phyloP scores from a whole-genome alignment of 2,113 vertebrate species.

The Ophthalmolycus amberensis region DNA sequence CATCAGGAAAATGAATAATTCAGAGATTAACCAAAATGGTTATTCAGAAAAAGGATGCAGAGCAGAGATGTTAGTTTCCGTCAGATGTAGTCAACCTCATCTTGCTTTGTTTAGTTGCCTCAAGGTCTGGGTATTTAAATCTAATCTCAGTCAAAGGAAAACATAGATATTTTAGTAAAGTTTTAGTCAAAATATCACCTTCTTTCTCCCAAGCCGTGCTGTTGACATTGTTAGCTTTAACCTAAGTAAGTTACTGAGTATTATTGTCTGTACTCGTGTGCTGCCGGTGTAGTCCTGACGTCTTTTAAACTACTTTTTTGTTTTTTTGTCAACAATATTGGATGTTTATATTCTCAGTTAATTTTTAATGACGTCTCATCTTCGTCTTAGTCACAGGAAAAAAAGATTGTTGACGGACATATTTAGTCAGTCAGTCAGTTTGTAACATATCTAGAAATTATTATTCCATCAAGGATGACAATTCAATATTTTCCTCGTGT shows the following conservation, averaged over 20 bases:
- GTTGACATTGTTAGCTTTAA: background rate
- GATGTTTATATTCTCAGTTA: too few relatives aligned
- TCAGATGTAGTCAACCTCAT: background rate
- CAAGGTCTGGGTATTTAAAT: background rate
- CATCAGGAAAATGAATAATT: background rate
- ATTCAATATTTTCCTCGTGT: background rate
- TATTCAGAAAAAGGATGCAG: background rate
- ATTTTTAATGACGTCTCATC: too few relatives aligned
- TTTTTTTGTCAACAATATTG: too few relatives aligned
- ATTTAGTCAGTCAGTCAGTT: background rate
- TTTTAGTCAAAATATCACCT: background rate
- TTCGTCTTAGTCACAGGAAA: background rate
- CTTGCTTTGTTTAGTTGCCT: background rate
- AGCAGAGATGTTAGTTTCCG: background rate
- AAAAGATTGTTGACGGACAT: background rate
- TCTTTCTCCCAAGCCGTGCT: background rate
- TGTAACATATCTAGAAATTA: background rate
- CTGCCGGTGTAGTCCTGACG: too few relatives aligned
- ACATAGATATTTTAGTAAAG: background rate
- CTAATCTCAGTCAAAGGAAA: background rate
- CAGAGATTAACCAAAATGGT: background rate
- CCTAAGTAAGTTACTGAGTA: background rate
- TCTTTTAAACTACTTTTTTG: too few relatives aligned
- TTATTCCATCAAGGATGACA: background rate
- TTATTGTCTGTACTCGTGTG: too few relatives aligned